Base-by-base conservation (phyloP, 2,888 invertebrate species). In the Drosophila fulvimacula region DNA sequence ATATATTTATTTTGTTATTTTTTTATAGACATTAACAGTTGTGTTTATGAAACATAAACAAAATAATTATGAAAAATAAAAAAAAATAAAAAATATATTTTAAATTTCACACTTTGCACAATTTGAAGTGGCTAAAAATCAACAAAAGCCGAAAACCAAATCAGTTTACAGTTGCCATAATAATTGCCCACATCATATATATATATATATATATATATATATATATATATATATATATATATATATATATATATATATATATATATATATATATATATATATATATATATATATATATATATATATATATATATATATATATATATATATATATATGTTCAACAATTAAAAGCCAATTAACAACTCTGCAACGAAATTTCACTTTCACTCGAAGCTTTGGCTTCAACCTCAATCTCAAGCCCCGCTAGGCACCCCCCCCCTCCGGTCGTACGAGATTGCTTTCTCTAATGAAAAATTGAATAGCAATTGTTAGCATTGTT, bases 281-380 rank as follows among this genome's bases (percentile, higher is more conserved):
- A 24, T 5, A 15, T 7, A 15, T 5, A 15, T 5, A 2, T 21
- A 5, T 30, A 3, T 30, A n/a, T 30, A 2, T 27, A 46, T 32
- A 13, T 11, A 32, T 3, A 30, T 5, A 24, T 6, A 4, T 21
- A 7, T 15, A n/a, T 21, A 21, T 34, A 32, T 9, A 1, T 21
- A 24, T 5, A 36, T 6, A n/a, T n/a, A 5, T 36, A 5, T 5
- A 2, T 38, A n/a, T 52, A n/a, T 7, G 5, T 53, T 60, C 56
- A 36, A 56, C 49, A 65, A 84, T 89, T 89, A 89, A 84, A 89
- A 85, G 76, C 73, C 85, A 84, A 84, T 89, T 84, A 84, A 82
- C 84, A 88, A 69, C 72, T 89, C 49, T 62, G 57, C 64, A 44
- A 44, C 63, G 52, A 46, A 52, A 52, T 67, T 89, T 84, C 76